Evolutionary conservation across 2,797 vertebrate genomes (phyloP).

Genomic region (Gymnocypris eckloni): DNA sequence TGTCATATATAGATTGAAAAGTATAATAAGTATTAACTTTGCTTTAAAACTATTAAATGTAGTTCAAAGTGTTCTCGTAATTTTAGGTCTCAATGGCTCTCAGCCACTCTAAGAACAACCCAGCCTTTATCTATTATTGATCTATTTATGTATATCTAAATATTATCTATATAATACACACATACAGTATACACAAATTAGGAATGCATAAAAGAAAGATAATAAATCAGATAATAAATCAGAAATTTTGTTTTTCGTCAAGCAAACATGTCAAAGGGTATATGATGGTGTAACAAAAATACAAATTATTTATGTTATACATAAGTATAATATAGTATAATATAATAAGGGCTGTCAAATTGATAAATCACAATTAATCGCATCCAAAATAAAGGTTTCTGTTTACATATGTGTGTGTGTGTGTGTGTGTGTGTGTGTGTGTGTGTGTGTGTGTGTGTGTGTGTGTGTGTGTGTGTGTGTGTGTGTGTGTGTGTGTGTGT

Average conservation of each 20-base stretch:
- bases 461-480: no score
- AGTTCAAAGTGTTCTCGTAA: background rate
- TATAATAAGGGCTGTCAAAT: no score
- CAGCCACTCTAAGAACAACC: background rate
- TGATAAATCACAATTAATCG: no score
- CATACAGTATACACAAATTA: background rate
- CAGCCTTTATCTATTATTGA: background rate
- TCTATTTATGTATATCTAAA: background rate
- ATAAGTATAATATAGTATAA: background rate
- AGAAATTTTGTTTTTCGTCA: background rate
- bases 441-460: no score
- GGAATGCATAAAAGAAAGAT: background rate
- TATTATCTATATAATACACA: background rate
- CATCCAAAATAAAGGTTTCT: background rate
- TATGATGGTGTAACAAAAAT: background rate
- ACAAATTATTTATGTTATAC: background rate
- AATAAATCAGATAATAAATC: background rate
- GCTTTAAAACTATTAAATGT: background rate
- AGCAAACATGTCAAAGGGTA: background rate
- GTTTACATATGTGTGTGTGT: no score
- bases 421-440: no score
- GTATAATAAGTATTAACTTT: background rate
- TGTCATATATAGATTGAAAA: background rate
- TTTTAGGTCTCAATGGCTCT: background rate
- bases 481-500: no score